These are phyloP conservation scores for Odontomyia ornata DNA, from an alignment of 2,888 invertebrate genomes.

Conservation along the genomic window DNA sequence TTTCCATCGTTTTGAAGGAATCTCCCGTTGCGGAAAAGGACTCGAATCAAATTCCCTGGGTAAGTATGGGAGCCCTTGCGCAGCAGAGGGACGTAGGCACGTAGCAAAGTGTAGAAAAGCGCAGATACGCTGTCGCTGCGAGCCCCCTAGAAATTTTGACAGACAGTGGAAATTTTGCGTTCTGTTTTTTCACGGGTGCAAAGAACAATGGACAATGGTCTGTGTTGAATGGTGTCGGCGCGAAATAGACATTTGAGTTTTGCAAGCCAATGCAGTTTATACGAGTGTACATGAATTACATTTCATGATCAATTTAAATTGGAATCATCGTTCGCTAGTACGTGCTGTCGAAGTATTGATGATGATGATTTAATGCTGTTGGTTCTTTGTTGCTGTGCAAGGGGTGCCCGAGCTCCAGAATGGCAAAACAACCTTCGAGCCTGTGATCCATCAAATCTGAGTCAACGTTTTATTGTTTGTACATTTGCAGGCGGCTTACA, in stretches of 20 bases:
- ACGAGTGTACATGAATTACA: neutral
- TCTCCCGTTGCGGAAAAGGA: neutral
- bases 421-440: neutral
- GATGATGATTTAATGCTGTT: neutral
- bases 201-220: neutral
- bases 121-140: constrained; percentile 20
- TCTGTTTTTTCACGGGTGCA: constrained; percentile 4
- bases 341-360: neutral
- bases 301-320: neutral
- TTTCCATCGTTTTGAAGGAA: neutral
- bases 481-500: neutral
- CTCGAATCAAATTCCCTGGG: constrained; percentile 29
- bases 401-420: neutral
- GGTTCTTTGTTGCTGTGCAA: constrained; percentile 12
- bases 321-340: neutral
- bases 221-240: neutral
- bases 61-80: neutral
- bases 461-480: neutral
- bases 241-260: neutral
- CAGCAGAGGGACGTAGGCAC: constrained; percentile 8
- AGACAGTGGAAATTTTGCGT: constrained; percentile 28
- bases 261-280: neutral
- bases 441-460: neutral
- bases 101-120: neutral
- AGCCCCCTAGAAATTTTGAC: constrained; percentile 3